Percentiles rank a stretch among this genome's conserved stretches.
phyloP scores from a whole-genome alignment of 2,888 invertebrate species.

The Thyatira batis region DNA sequence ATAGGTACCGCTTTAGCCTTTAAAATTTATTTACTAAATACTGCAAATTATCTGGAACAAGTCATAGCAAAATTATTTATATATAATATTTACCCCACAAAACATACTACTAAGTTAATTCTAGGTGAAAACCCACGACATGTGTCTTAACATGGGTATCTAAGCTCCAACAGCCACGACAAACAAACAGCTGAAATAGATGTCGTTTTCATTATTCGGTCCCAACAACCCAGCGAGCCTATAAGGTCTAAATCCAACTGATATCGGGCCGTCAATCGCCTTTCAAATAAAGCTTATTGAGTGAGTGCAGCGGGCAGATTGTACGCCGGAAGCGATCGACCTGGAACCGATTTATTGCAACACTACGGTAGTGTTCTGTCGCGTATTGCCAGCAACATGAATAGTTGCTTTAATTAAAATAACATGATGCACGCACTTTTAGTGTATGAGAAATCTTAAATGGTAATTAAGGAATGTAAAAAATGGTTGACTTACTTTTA shows the following conservation, averaged over 20 bases:
- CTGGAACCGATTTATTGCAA: constrained; percentile 25
- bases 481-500: no score
- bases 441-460: neutral
- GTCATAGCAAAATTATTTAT: no score
- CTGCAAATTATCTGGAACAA: no score
- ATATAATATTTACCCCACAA: no score
- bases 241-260: constrained; percentile 31
- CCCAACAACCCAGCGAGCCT: constrained; percentile 12
- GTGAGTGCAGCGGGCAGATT: constrained; percentile 27
- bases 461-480: no score
- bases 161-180: no score
- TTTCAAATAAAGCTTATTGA: constrained; percentile 35
- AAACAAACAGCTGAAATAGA: neutral
- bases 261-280: constrained; percentile 34
- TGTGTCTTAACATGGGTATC: no score
- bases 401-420: neutral
- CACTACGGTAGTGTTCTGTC: constrained; percentile 7
- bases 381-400: neutral
- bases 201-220: neutral
- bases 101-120: no score
- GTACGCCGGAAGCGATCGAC: constrained; percentile 21
- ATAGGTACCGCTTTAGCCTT: no score
- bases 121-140: no score
- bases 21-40: no score
- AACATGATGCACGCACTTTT: neutral